Percentiles rank a stretch among this genome's conserved stretches.
These are phyloP conservation scores for Paraescarpia echinospica DNA, from an alignment of 1,140 invertebrate genomes.

Conservation along the genomic window DNA sequence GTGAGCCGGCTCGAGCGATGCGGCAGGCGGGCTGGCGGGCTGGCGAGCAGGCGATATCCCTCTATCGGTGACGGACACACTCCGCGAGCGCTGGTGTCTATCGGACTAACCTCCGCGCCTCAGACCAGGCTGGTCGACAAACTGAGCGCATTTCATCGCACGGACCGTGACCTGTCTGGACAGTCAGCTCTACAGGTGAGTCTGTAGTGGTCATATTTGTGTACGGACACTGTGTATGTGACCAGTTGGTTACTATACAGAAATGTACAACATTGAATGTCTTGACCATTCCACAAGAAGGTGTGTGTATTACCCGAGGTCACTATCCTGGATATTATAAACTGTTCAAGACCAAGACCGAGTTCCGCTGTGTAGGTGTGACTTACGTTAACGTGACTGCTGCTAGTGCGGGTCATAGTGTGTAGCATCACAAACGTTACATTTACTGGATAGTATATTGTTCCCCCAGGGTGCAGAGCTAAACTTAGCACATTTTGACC, in stretches of 20 bases:
- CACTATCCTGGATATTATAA: neutral
- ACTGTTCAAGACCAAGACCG: neutral
- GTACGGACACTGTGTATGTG: neutral
- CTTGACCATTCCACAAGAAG: neutral
- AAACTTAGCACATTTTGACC: neutral
- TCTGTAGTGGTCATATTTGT: neutral
- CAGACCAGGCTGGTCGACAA: neutral
- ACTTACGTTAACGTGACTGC: no score
- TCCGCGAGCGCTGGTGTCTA: neutral
- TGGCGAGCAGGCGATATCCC: no score
- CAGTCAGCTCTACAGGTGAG: neutral
- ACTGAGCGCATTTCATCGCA: neutral
- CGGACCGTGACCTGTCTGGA: neutral
- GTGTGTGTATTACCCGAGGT: neutral
- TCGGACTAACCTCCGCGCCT: neutral
- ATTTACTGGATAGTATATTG: no score
- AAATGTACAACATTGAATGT: no score
- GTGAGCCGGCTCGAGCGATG: neutral
- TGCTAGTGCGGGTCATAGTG: no score
- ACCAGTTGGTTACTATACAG: no score
- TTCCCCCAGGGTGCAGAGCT: neutral
- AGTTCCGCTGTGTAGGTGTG: no score
- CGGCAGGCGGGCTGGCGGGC: no score
- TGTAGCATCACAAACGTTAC: no score
- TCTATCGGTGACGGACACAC: neutral